Evolutionary conservation across 2,888 invertebrate species (phyloP), one percentile per base, ranked within the genome.

Genomic region (Chirona hameri): DNA sequence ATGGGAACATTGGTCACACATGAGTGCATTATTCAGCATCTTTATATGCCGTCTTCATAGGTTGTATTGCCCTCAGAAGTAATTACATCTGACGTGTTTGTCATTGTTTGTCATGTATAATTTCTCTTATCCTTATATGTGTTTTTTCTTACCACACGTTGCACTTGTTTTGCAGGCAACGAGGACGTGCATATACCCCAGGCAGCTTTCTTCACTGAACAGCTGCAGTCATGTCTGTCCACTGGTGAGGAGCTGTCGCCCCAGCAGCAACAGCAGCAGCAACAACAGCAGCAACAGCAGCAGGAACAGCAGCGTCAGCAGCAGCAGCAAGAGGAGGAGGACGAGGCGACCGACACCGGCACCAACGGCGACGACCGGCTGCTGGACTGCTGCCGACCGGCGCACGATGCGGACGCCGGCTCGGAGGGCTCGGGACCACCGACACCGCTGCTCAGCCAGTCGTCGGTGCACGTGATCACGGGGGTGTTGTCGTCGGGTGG

Each of bases 371-470:
- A 76, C 39, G 76, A 76, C 24, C 76, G 39, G 52, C 80, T 80
- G 80, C 80, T 80, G 27, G 80, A 80, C 52, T n/a, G 52, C 27
- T 80, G 80, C 29, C 80, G 52, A 0, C 46, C 24, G 39, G 9
- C 52, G 27, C 76, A 21, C 39, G 80, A 29, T 14, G 52, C 29
- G 2, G 80, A 80, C 29, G 80, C 5, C 18, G 52, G 12, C 27
- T 80, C 80, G 7, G 80, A 80, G 80, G 80, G 80, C 80, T 80
- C 80, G 15, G 80, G 80, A 7, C 80, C 80, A 52, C 80, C 80
- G 27, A 80, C 80, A 27, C 80, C 80, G 29, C 52, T 80, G 80
- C 80, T 80, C 80, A 80, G 80, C 80, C 80, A 80, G 80, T 80
- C 80, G 27, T 80, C 80, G 1, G 80, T 80, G 52, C 80, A 80